A percentile compares a stretch with the other conserved stretches of the same genome.
phyloP scores from a whole-genome alignment of 2,113 vertebrate genomes.

The Coptodon bakossiorum region DNA sequence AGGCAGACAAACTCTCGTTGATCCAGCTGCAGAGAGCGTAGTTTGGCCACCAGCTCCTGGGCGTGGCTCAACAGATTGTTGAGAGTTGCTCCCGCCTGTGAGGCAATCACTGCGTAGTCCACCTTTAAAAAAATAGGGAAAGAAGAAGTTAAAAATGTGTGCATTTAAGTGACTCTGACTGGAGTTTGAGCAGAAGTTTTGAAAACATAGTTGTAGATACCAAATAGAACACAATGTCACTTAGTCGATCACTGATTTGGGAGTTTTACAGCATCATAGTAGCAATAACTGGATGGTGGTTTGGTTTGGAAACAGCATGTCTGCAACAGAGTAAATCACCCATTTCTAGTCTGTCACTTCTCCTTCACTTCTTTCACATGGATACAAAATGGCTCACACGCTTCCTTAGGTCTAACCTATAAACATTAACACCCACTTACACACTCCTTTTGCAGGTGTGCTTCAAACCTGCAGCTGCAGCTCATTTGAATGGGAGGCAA shows the following conservation, averaged over 20 bases:
- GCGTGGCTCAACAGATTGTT: conserved; percentile 93
- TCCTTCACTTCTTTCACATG: neutral
- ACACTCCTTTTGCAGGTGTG: conserved; percentile 77
- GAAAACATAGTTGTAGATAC: neutral
- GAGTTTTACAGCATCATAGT: neutral
- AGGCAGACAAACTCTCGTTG: conserved; percentile 97
- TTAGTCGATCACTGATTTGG: neutral
- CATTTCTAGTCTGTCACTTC: neutral
- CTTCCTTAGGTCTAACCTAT: neutral
- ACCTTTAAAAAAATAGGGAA: conserved; percentile 75
- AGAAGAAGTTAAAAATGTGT: neutral
- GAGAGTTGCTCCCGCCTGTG: conserved; percentile 91
- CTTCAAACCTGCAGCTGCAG: conserved; percentile 90
- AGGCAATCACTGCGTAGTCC: conserved; percentile 87
- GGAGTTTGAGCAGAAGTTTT: neutral
- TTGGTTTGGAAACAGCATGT: neutral
- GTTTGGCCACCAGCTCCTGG: conserved; percentile 92
- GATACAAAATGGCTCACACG: neutral
- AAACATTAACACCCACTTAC: neutral
- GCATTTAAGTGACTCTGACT: neutral
- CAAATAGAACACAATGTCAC: neutral
- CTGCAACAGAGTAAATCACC: neutral
- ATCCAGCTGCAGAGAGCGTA: conserved; percentile 92
- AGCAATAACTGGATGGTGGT: neutral
- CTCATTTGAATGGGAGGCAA: conserved; percentile 95